Evolutionary conservation across 2,797 vertebrate species (phyloP).

Genomic region (Aeoliscus strigatus): DNA sequence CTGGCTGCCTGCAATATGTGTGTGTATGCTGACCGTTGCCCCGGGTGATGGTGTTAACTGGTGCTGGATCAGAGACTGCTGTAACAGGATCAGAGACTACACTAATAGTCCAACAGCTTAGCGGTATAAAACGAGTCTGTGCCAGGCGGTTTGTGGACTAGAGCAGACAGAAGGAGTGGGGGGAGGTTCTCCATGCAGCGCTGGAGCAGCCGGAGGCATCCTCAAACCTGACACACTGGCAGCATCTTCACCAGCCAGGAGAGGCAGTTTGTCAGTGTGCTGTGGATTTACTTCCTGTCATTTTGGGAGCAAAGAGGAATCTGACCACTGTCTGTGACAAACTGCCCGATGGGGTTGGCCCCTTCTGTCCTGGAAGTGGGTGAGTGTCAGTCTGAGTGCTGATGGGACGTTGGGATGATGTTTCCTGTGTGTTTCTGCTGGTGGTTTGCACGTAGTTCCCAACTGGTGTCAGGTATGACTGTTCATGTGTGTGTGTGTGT

Average conservation of each 20-base stretch:
- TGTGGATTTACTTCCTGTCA: conserved; percentile 7
- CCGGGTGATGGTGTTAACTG: conserved; percentile 42
- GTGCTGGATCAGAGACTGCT: conserved; percentile 38
- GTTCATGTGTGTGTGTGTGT: conserved; percentile 16
- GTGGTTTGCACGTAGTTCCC: neutral
- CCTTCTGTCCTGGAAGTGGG: conserved; percentile 52
- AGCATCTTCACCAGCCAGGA: conserved; percentile 24
- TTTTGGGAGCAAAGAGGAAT: conserved; percentile 21
- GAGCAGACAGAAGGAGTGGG: conserved; percentile 37
- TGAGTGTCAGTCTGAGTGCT: conserved; percentile 36
- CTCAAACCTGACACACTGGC: conserved; percentile 43
- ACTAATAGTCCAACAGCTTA: conserved; percentile 48
- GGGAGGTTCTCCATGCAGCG: conserved; percentile 51
- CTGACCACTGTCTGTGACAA: conserved; percentile 19
- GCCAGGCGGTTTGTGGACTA: conserved; percentile 45
- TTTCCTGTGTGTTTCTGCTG: conserved; percentile 12
- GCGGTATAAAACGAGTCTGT: conserved; percentile 49
- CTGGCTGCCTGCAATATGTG: conserved; percentile 13
- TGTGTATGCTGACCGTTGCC: conserved; percentile 20
- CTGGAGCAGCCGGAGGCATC: conserved; percentile 38
- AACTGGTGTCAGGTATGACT: neutral
- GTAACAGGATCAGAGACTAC: conserved; percentile 72
- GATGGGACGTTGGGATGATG: conserved; percentile 11
- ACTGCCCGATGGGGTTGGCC: conserved; percentile 47
- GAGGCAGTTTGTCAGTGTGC: conserved; percentile 1